phyloP scores from a whole-genome alignment of 2,113 vertebrate genomes.

The Chloebia gouldiae region DNA sequence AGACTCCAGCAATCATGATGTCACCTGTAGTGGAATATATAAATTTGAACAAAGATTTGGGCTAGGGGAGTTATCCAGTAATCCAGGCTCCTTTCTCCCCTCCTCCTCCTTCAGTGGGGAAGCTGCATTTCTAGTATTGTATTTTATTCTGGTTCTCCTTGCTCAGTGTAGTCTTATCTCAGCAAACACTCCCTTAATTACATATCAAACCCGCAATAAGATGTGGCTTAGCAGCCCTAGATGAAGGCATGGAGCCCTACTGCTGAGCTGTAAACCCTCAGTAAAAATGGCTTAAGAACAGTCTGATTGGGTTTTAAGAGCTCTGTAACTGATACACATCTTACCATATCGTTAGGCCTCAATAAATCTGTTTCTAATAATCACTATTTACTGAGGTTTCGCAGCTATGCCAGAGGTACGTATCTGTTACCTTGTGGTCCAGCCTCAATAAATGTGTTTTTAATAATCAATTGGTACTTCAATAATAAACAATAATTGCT shows the following conservation, averaged over 20 bases:
- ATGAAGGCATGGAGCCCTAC: slow-evolving; percentile 52
- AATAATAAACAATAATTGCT: slow-evolving; percentile 70
- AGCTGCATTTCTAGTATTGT: background rate
- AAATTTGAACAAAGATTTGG: background rate
- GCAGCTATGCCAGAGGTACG: slow-evolving; percentile 61
- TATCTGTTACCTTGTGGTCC: slow-evolving; percentile 72
- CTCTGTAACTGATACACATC: slow-evolving; percentile 68
- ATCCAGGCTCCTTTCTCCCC: background rate
- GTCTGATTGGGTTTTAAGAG: slow-evolving; percentile 65
- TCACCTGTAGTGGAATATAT: slow-evolving; percentile 61
- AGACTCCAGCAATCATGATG: slow-evolving; percentile 59
- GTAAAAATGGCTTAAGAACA: slow-evolving; percentile 64
- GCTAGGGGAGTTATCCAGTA: background rate
- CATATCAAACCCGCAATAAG: slow-evolving; percentile 36
- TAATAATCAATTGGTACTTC: slow-evolving; percentile 76
- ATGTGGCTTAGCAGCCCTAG: slow-evolving; percentile 16
- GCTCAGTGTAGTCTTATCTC: background rate
- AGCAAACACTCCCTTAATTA: background rate
- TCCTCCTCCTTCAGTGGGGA: background rate
- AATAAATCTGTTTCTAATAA: slow-evolving; percentile 78
- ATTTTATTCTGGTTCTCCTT: background rate
- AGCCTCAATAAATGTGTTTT: slow-evolving; percentile 74
- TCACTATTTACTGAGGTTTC: slow-evolving; percentile 73
- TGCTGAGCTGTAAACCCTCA: slow-evolving; percentile 46
- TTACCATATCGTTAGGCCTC: slow-evolving; percentile 30